Percentiles rank a stretch among this genome's conserved stretches.
Conservation (phyloP, 2,888 invertebrate species). For the Troides oblongomaculatus region DNA sequence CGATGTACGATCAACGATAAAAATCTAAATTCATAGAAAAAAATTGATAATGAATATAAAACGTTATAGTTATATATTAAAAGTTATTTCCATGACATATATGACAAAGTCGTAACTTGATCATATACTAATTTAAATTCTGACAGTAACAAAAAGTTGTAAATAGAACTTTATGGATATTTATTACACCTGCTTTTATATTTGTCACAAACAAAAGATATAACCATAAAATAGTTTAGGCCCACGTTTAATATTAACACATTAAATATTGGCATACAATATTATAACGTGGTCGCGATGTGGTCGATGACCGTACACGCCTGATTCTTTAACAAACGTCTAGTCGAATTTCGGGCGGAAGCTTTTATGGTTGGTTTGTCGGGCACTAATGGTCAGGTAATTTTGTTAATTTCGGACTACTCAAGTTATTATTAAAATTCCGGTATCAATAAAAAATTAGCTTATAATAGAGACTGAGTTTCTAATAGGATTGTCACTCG, state of each 20-base stretch:
- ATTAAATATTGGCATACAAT: slow-evolving; percentile 26
- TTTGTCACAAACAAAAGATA: background rate
- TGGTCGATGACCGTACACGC: slow-evolving; percentile 36
- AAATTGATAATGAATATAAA: too few relatives aligned
- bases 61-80: too few relatives aligned
- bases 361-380: slow-evolving; percentile 14
- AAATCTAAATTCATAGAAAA: too few relatives aligned
- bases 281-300: slow-evolving; percentile 29
- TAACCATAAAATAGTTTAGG: background rate
- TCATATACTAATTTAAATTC: background rate
- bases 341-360: slow-evolving; percentile 25
- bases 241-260: slow-evolving; percentile 13
- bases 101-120: background rate
- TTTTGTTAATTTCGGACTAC: slow-evolving; percentile 21
- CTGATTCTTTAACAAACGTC: slow-evolving; percentile 37
- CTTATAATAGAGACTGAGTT: slow-evolving; percentile 8
- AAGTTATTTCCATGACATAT: too few relatives aligned
- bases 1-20: too few relatives aligned
- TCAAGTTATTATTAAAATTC: slow-evolving; percentile 1
- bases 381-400: slow-evolving; percentile 13
- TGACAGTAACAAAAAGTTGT: background rate
- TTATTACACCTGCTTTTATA: background rate
- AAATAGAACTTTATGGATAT: background rate
- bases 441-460: slow-evolving; percentile 17
- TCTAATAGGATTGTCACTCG: slow-evolving; percentile 33